phyloP scores from a whole-genome alignment of 2,888 invertebrate species.

The Drosophila conformis region DNA sequence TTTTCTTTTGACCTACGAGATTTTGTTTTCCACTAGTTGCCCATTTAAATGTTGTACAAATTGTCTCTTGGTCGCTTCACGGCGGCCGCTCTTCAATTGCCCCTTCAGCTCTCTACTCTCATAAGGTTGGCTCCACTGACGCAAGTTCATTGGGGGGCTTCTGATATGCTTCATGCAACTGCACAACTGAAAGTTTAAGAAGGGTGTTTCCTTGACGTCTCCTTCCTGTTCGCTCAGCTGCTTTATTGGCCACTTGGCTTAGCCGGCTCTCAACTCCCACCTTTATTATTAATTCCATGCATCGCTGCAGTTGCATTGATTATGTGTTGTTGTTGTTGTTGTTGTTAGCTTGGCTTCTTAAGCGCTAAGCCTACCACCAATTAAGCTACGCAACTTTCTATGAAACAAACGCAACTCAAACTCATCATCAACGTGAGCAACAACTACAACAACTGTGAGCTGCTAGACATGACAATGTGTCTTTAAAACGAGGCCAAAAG shows the following conservation, averaged over 20 bases:
- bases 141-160: conserved; percentile 43
- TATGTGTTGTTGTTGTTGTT: conserved; percentile 4
- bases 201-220: conserved; percentile 9
- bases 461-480: background rate
- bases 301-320: conserved; percentile 33
- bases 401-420: conserved; percentile 51
- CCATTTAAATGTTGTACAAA: conserved; percentile 70
- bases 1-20: conserved; percentile 37
- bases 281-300: conserved; percentile 32
- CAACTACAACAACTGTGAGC: background rate
- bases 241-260: conserved; percentile 9
- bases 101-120: background rate
- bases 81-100: conserved; percentile 48
- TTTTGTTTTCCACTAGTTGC: conserved; percentile 19
- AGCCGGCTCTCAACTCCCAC: conserved; percentile 34
- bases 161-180: conserved; percentile 49
- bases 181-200: conserved; percentile 18
- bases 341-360: conserved; percentile 8
- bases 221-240: background rate
- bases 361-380: conserved; percentile 31
- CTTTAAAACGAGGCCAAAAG: conserved; percentile 6
- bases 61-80: conserved; percentile 63
- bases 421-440: conserved; percentile 12
- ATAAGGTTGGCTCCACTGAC: conserved; percentile 42
- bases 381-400: conserved; percentile 71